phyloP scores from a whole-genome alignment of 2,113 vertebrate genomes.

The Phalacrocorax brasilianus region DNA sequence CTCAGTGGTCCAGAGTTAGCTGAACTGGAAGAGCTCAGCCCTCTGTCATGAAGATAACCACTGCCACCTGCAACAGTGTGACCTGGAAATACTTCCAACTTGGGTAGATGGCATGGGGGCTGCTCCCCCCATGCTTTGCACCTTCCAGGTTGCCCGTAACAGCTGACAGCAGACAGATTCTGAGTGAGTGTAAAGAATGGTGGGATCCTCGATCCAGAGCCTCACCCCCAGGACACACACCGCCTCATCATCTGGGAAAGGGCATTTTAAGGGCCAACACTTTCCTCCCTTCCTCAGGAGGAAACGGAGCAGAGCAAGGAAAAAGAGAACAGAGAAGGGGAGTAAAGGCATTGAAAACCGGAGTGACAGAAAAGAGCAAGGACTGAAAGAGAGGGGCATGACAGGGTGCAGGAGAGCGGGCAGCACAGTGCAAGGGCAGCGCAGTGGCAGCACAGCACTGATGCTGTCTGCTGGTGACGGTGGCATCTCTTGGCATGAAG shows the following conservation, averaged over 20 bases:
- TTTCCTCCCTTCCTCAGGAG: neutral
- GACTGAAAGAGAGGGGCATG: neutral
- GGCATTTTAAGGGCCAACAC: neutral
- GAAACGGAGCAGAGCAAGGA: neutral
- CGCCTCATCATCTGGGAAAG: fast-evolving
- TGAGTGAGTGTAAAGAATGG: neutral
- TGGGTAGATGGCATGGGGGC: neutral
- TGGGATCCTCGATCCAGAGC: neutral
- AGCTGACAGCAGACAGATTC: neutral
- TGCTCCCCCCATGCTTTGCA: neutral
- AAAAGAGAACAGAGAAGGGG: neutral
- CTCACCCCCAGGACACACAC: neutral
- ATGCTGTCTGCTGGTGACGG: neutral
- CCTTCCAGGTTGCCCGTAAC: neutral
- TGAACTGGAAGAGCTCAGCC: neutral
- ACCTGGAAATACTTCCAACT: neutral
- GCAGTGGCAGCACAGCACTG: fast-evolving
- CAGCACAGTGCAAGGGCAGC: neutral
- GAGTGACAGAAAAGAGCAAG: neutral
- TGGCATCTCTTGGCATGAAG: fast-evolving
- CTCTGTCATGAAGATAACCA: neutral
- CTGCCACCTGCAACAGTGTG: neutral
- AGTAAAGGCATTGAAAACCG: neutral
- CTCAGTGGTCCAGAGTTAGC: neutral
- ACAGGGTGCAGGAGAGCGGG: neutral